Conservation (phyloP, 2,113 vertebrate species). For the Chamaetylas fuelleborni region DNA sequence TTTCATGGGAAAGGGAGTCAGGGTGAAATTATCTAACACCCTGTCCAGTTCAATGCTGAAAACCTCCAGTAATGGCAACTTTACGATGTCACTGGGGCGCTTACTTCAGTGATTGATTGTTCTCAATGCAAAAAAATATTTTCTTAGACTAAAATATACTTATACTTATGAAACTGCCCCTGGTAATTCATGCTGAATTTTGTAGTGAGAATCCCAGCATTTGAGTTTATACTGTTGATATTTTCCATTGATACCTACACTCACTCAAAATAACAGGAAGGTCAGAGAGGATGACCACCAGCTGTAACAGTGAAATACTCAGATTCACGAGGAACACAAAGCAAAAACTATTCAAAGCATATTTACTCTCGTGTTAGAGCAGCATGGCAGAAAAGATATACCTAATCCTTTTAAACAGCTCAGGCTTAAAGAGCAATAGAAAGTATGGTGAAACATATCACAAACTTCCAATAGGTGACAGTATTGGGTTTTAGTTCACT, state of each 20-base stretch:
- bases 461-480: slow-evolving; percentile 7
- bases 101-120: background rate
- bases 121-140: background rate
- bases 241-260: background rate
- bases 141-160: background rate
- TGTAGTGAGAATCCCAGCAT: background rate
- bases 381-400: background rate
- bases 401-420: background rate
- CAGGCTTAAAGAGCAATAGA: background rate
- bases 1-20: background rate
- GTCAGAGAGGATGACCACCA: background rate
- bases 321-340: background rate
- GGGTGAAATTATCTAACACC: background rate
- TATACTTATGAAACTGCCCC: background rate
- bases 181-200: background rate
- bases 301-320: background rate
- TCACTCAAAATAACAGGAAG: background rate
- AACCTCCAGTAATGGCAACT: background rate
- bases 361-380: background rate
- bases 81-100: accelerated
- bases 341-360: background rate
- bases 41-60: background rate
- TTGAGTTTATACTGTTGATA: background rate
- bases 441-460: background rate
- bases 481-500: background rate